Evolutionary conservation across 2,888 invertebrate species (phyloP).

Genomic region (Morinoia aosen): DNA sequence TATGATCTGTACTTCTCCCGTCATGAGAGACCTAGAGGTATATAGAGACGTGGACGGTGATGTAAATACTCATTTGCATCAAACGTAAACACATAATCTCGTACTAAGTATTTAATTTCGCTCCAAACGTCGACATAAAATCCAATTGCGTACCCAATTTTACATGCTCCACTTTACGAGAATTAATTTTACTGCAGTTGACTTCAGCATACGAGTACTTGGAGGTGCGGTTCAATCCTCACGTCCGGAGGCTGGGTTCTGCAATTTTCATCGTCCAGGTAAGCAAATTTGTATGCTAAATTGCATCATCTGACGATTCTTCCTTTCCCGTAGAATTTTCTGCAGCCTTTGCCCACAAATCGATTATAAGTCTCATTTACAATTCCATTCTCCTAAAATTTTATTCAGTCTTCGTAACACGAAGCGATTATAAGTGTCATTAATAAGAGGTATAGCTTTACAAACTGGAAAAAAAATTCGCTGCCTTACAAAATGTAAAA

Average conservation of each 20-base stretch:
- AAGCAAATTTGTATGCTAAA: slow-evolving; percentile 47
- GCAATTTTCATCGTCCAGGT: slow-evolving; percentile 68
- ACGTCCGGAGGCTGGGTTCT: slow-evolving; percentile 68
- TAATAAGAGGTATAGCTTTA: too few relatives aligned
- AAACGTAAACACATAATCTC: not conserved
- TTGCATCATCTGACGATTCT: not conserved
- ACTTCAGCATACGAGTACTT: slow-evolving; percentile 70
- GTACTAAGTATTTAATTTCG: not conserved
- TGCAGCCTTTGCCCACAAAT: not conserved
- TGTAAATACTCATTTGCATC: not conserved
- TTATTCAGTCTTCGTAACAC: too few relatives aligned
- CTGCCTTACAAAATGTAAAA: too few relatives aligned
- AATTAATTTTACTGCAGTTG: slow-evolving; percentile 54
- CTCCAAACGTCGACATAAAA: too few relatives aligned
- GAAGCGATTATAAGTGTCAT: too few relatives aligned
- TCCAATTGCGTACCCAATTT: too few relatives aligned
- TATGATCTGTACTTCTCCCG: not conserved
- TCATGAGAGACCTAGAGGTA: not conserved
- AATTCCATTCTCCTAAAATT: too few relatives aligned
- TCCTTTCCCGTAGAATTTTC: not conserved
- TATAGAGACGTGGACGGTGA: too few relatives aligned
- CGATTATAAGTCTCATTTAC: too few relatives aligned
- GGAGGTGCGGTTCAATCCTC: slow-evolving; percentile 68
- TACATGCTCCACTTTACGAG: not conserved
- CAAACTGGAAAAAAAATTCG: too few relatives aligned